Conservation (phyloP, 2,888 invertebrate genomes). For the Cybosia mesomella region DNA sequence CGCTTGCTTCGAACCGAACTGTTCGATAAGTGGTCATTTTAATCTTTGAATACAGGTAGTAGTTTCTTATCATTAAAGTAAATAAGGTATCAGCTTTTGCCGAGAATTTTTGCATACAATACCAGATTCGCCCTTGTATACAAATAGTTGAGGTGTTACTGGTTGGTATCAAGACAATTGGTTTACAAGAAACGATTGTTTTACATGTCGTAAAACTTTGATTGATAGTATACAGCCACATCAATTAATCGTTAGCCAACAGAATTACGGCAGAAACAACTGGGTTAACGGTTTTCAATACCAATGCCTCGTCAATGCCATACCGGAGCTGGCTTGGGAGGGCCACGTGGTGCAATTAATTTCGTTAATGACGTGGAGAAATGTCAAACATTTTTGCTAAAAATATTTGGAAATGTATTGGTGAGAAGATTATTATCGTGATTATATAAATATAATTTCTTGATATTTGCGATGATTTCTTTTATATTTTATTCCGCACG, state of each 20-base stretch:
- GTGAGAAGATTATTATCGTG: not conserved
- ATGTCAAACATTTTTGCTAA: conserved; percentile 34
- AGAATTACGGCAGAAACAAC: conserved; percentile 63
- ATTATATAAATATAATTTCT: not conserved
- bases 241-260: conserved; percentile 75
- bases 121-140: conserved; percentile 37
- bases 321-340: conserved; percentile 36
- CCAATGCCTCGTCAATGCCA: conserved; percentile 40
- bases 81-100: no score
- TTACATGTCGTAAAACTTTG: conserved; percentile 80
- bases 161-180: conserved; percentile 72
- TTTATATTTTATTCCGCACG: no score
- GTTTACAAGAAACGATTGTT: conserved; percentile 77
- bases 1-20: no score
- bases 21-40: no score
- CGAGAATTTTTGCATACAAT: no score
- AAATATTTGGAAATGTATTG: conserved; percentile 6
- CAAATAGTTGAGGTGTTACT: conserved; percentile 61
- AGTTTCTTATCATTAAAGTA: no score
- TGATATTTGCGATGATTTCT: not conserved
- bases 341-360: conserved; percentile 54
- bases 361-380: conserved; percentile 50
- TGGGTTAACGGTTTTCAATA: conserved; percentile 69
- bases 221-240: conserved; percentile 82
- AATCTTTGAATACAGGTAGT: no score